phyloP scores from a whole-genome alignment of 1,140 invertebrate genomes.

The Dendroctonus valens region DNA sequence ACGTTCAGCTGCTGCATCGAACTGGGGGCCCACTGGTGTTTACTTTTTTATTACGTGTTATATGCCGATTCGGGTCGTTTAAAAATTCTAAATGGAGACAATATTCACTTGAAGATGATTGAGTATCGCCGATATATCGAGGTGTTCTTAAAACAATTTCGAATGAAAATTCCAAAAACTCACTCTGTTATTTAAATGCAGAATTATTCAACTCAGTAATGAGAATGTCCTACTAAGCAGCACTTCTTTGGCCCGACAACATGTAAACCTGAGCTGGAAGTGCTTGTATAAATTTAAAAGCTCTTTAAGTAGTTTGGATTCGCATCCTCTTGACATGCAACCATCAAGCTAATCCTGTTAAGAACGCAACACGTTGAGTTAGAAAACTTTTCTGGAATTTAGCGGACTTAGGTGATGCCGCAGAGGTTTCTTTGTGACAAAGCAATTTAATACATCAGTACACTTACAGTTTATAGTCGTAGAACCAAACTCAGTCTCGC shows the following conservation, averaged over 20 bases:
- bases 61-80: too few relatives aligned
- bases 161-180: too few relatives aligned
- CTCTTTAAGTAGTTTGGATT: slow-evolving; percentile 13
- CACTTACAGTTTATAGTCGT: slow-evolving; percentile 4
- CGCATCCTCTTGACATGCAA: slow-evolving; percentile 15
- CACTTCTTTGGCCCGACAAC: background rate
- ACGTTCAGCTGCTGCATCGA: too few relatives aligned
- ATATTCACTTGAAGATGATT: too few relatives aligned
- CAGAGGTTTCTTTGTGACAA: slow-evolving; percentile 17
- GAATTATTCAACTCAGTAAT: too few relatives aligned
- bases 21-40: too few relatives aligned
- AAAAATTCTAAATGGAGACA: too few relatives aligned
- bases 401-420: slow-evolving; percentile 23
- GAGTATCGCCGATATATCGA: too few relatives aligned
- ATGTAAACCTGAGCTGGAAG: background rate
- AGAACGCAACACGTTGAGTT: slow-evolving; percentile 14
- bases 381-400: slow-evolving; percentile 22
- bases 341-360: slow-evolving; percentile 12
- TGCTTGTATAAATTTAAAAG: slow-evolving; percentile 16
- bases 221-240: too few relatives aligned
- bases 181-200: too few relatives aligned
- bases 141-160: too few relatives aligned
- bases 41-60: too few relatives aligned
- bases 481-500: background rate
- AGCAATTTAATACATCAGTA: slow-evolving; percentile 17